Conservation (phyloP, 2,888 invertebrate genomes). For the Aricia artaxerxes region DNA sequence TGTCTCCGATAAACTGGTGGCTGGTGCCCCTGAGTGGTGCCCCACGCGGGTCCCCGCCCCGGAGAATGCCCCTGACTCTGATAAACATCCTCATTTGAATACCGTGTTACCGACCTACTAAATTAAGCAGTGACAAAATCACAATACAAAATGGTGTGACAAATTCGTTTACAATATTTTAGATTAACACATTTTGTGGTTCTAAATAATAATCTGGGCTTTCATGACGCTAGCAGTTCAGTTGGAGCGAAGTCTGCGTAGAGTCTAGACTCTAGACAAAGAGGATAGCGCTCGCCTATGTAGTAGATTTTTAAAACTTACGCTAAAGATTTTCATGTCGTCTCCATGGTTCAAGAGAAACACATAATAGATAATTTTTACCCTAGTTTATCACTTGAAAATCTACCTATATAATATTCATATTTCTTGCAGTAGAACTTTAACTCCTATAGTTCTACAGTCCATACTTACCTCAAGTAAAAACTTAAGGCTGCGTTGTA, state of each 20-base stretch:
- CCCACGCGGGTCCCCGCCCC: neutral
- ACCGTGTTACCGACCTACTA: neutral
- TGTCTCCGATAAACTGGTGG: slow-evolving; percentile 25
- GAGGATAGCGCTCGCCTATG: neutral
- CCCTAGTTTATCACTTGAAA: too few relatives aligned
- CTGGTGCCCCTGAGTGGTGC: neutral
- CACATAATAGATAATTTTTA: too few relatives aligned
- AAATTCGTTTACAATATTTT: too few relatives aligned
- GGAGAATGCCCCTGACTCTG: slow-evolving; percentile 12
- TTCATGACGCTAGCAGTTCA: too few relatives aligned
- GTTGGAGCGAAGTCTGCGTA: too few relatives aligned
- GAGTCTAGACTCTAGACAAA: too few relatives aligned
- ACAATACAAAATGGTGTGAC: neutral
- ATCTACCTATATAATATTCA: too few relatives aligned
- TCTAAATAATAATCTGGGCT: too few relatives aligned
- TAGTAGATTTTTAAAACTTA: neutral
- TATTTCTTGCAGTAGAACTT: neutral
- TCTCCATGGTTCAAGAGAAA: too few relatives aligned
- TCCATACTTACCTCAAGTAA: neutral
- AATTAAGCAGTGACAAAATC: neutral
- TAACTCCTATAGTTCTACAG: neutral
- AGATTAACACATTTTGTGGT: too few relatives aligned
- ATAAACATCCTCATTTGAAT: slow-evolving; percentile 29
- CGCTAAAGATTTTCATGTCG: neutral
- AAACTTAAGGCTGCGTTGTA: neutral